Evolutionary conservation across 1,140 invertebrate genomes (phyloP), one percentile per base, ranked within the genome.

Genomic region (Camponotus pennsylvanicus): DNA sequence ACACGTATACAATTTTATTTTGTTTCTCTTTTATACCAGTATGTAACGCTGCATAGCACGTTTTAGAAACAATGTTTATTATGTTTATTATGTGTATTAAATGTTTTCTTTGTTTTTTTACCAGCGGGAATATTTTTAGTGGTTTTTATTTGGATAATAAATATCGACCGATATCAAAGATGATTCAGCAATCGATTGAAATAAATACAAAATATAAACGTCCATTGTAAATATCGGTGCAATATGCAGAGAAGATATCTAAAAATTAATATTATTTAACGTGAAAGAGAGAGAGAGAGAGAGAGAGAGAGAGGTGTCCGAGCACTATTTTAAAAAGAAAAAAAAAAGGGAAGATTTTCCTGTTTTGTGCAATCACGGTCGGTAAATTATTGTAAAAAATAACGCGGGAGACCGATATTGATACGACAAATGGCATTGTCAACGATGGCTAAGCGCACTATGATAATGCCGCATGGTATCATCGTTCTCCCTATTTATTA

Each of bases 171-270:
- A 89, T 89, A 85, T 88, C 57, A 82, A 85, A 88, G 87, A 89
- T 84, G 73, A 89, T 91, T 92, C 88, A 87, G 87, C 3, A 52
- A 52, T 52, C 42, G 42, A 11, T 87, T 86, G 49, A 86, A n/a
- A 89, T 63, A 75, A 84, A 71, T 34, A 70, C 45, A 76, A 92
- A 89, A 77, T 87, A 89, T 92, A 92, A 85, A 93, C 93, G 93
- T 94, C 92, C 93, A 94, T 93, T 94, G 94, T 93, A 94, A 94
- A 94, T 94, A 94, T 92, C 89, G 87, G 93, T 94, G 93, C 93
- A 94, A 94, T 94, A 94, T 27, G 27, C 7, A 90, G 75, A 88
- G 93, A 71, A 92, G 89, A 88, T 92, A 13, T 1, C 27, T 27
- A 15, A 92, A 93, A 93, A 90, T 90, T 91, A 92, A 90, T 91